A percentile compares a stretch with the other conserved stretches of the same genome.
Evolutionary conservation across 2,797 vertebrate species (phyloP).

Genomic region (Anguilla megastoma): DNA sequence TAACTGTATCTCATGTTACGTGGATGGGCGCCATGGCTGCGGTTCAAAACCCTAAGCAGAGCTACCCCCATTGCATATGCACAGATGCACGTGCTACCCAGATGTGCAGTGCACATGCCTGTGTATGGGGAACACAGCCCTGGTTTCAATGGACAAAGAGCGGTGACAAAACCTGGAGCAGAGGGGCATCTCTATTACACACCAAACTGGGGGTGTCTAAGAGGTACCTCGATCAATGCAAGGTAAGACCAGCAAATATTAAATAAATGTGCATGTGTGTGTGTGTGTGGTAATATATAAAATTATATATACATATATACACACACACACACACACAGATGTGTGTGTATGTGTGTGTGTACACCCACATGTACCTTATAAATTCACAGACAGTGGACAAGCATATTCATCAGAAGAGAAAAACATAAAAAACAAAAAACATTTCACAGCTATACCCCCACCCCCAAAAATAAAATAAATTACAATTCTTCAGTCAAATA

Average conservation of each 20-base stretch:
- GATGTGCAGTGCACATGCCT: not conserved
- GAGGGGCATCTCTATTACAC: not conserved
- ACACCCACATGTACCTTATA: not conserved
- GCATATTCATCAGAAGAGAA: constrained; percentile 20
- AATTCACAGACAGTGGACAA: constrained; percentile 35
- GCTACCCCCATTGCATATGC: not conserved
- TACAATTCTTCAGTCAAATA: constrained; percentile 49
- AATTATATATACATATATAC: not conserved
- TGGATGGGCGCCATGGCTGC: too few species aligned
- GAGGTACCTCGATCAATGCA: not conserved
- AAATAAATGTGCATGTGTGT: not conserved
- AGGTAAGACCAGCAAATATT: not conserved
- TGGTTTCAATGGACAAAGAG: not conserved
- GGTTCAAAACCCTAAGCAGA: too few species aligned
- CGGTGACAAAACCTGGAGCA: not conserved
- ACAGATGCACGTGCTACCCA: not conserved
- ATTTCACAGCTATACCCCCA: constrained; percentile 37
- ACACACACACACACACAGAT: not conserved
- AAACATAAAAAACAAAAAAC: constrained; percentile 1
- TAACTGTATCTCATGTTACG: too few species aligned
- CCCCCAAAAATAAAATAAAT: constrained; percentile 33
- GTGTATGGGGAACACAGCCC: not conserved
- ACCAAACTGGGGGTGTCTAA: not conserved
- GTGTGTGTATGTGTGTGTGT: not conserved
- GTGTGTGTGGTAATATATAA: not conserved